Conservation (phyloP, 2,888 invertebrate genomes). For the Anodontia alba region DNA sequence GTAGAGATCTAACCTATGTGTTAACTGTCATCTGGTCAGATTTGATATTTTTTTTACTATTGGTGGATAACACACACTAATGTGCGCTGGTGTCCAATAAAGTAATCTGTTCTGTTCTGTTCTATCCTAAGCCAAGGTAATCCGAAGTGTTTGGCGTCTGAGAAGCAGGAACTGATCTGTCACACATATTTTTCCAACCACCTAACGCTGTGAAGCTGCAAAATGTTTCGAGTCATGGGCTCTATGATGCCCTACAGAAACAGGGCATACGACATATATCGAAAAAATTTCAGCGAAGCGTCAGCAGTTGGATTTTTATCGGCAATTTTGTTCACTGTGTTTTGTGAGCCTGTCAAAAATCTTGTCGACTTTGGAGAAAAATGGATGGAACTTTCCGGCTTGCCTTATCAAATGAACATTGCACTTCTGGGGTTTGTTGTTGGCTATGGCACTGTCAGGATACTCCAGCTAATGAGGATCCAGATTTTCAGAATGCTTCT, state of each 20-base stretch:
- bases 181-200: neutral
- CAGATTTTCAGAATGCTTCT: conserved; percentile 68
- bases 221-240: conserved; percentile 64
- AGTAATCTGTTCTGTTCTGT: too few relatives aligned
- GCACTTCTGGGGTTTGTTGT: conserved; percentile 70
- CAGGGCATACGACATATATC: conserved; percentile 61
- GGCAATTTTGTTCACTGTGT: conserved; percentile 69
- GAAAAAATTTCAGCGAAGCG: conserved; percentile 68
- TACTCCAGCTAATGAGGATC: conserved; percentile 63
- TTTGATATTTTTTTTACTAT: too few relatives aligned
- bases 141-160: conserved; percentile 2
- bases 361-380: conserved; percentile 71
- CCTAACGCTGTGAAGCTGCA: conserved; percentile 18
- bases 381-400: conserved; percentile 71
- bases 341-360: conserved; percentile 65
- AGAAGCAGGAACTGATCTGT: neutral
- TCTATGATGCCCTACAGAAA: conserved; percentile 68
- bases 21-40: too few relatives aligned
- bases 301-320: conserved; percentile 70
- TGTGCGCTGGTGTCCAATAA: too few relatives aligned
- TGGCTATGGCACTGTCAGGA: conserved; percentile 66
- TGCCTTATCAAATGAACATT: conserved; percentile 72
- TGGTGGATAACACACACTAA: too few relatives aligned
- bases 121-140: neutral
- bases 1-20: too few relatives aligned